Conservation (phyloP, 2,888 invertebrate genomes). For the Himalopsyche kuldschensis region DNA sequence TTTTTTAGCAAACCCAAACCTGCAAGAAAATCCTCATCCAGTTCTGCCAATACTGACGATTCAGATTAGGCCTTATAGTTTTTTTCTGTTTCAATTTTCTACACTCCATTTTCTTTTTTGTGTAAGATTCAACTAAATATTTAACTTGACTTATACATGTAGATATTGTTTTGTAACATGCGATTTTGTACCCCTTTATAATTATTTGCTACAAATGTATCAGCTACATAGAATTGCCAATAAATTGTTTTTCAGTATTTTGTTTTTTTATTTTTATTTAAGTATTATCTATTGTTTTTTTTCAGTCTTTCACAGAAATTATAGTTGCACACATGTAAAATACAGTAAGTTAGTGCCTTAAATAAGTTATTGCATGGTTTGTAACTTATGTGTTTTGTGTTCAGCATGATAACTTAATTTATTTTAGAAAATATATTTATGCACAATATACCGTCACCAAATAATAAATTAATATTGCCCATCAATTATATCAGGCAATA, state of each 20-base stretch:
- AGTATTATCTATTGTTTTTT: background rate
- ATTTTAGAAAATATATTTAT: background rate
- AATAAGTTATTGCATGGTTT: background rate
- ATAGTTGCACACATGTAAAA: background rate
- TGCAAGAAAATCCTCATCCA: constrained; percentile 30
- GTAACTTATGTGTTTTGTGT: background rate
- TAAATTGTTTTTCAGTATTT: constrained; percentile 6
- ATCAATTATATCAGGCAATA: too few relatives aligned
- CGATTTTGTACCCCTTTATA: background rate
- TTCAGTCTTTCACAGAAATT: background rate
- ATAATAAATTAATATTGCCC: too few relatives aligned
- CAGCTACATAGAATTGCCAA: background rate
- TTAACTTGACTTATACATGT: background rate
- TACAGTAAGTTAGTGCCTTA: background rate
- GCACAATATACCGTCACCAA: too few relatives aligned
- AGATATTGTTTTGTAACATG: background rate
- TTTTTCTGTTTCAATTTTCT: constrained; percentile 26
- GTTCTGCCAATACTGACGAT: constrained; percentile 28
- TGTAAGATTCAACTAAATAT: background rate
- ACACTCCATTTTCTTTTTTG: background rate
- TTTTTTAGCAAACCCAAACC: constrained; percentile 39
- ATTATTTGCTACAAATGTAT: background rate
- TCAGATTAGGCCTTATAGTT: constrained; percentile 26
- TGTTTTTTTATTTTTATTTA: constrained; percentile 6
- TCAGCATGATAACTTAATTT: background rate